Evolutionary conservation across 92 coral and sea anemone genomes (phyloP).

Genomic region (Parazoanthus atlanticus): DNA sequence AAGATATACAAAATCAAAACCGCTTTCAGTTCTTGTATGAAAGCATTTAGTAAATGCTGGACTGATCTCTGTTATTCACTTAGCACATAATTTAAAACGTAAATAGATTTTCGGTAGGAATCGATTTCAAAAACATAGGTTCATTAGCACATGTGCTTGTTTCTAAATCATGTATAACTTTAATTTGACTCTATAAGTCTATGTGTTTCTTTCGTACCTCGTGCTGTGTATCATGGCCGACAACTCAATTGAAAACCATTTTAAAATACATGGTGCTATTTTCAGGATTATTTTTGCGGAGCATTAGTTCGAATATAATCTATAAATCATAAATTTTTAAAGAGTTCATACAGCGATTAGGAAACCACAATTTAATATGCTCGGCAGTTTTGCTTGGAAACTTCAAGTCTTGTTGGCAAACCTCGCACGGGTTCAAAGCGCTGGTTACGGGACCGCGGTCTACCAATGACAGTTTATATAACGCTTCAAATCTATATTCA

Average conservation of each 20-base stretch:
- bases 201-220: neutral
- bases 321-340: slow-evolving; percentile 22
- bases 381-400: neutral
- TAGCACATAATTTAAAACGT: neutral
- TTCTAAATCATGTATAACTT: neutral
- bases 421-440: neutral
- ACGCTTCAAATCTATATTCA: neutral
- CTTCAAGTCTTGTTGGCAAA: slow-evolving; percentile 12
- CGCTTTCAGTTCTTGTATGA: neutral
- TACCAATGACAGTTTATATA: neutral
- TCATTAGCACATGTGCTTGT: neutral
- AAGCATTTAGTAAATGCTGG: neutral
- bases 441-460: slow-evolving; percentile 16
- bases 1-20: neutral
- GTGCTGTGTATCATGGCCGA: slow-evolving; percentile 20
- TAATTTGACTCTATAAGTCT: neutral
- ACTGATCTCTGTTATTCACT: neutral
- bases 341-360: slow-evolving; percentile 15
- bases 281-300: neutral
- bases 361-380: slow-evolving; percentile 6
- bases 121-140: neutral
- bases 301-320: neutral
- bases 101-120: slow-evolving; percentile 1
- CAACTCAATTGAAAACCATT: neutral
- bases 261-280: slow-evolving; percentile 14